phyloP scores from a whole-genome alignment of 2,797 vertebrate species.

The Morus bassanus region DNA sequence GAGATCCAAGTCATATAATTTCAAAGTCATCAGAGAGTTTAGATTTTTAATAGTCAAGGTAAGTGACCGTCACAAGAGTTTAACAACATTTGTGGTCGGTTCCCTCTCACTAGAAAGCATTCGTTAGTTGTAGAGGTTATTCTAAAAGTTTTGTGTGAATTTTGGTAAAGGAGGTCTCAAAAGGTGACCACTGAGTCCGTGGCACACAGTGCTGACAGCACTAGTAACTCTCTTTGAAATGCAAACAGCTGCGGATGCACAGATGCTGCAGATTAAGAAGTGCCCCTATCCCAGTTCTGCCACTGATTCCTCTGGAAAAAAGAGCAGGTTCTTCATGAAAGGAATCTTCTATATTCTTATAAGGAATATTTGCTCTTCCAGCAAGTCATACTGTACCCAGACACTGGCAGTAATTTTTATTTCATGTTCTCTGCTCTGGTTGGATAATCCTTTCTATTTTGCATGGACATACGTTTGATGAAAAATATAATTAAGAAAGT shows the following conservation, averaged over 20 bases:
- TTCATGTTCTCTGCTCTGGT: background rate
- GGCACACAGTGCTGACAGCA: background rate
- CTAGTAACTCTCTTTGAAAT: background rate
- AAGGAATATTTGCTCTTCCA: background rate
- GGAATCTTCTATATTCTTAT: background rate
- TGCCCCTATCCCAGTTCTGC: background rate
- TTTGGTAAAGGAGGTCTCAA: background rate
- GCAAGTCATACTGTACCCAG: background rate
- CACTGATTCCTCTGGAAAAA: background rate
- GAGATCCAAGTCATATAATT: background rate
- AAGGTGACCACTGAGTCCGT: background rate
- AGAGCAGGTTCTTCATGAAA: background rate
- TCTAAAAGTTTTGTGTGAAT: background rate
- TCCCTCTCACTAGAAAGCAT: background rate
- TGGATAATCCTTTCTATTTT: background rate
- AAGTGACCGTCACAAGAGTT: background rate
- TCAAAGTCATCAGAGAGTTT: background rate
- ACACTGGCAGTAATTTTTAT: background rate
- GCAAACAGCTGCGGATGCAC: background rate
- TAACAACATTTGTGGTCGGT: background rate
- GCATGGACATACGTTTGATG: background rate
- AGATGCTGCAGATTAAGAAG: background rate
- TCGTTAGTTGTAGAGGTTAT: background rate
- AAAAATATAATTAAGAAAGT: background rate
- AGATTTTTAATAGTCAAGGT: background rate